Percentiles rank a stretch among this genome's conserved stretches.
Conservation (phyloP, 2,888 invertebrate species). For the Laspeyria flexula region DNA sequence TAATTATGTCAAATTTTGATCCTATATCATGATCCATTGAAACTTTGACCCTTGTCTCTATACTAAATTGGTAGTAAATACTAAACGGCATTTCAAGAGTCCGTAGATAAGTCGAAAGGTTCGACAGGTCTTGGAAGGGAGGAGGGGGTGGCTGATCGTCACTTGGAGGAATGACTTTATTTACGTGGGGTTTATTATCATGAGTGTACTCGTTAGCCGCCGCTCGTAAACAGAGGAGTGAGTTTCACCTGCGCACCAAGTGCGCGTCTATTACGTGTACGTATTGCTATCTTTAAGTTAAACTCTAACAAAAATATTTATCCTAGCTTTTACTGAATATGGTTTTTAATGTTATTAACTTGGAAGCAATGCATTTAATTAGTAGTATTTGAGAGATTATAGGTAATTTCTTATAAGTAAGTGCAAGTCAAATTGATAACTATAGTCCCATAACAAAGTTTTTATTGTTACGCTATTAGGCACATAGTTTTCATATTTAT, state of each 20-base stretch:
- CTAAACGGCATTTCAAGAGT: background rate
- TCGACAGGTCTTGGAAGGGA: background rate
- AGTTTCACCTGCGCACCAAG: conserved; percentile 53
- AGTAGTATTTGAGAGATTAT: too few species aligned
- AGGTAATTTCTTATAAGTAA: too few species aligned
- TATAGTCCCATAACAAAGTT: too few species aligned
- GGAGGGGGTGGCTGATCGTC: conserved; percentile 6
- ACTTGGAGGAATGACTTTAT: conserved; percentile 56
- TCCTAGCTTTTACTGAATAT: too few species aligned
- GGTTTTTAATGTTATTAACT: too few species aligned
- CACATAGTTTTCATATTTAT: too few species aligned
- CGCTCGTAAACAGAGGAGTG: conserved; percentile 60
- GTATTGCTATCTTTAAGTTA: background rate
- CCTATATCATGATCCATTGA: background rate
- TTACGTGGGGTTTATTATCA: conserved; percentile 66
- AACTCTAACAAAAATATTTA: too few species aligned
- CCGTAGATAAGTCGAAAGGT: background rate
- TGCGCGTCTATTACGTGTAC: conserved; percentile 41
- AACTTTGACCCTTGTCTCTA: background rate
- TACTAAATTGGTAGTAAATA: background rate
- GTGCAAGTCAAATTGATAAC: too few species aligned
- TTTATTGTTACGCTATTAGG: too few species aligned
- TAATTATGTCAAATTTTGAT: too few species aligned
- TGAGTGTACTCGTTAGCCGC: conserved; percentile 67
- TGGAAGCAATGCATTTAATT: too few species aligned